Base-by-base conservation (phyloP, 2,888 invertebrate species). In the Macrophya alboannulata region DNA sequence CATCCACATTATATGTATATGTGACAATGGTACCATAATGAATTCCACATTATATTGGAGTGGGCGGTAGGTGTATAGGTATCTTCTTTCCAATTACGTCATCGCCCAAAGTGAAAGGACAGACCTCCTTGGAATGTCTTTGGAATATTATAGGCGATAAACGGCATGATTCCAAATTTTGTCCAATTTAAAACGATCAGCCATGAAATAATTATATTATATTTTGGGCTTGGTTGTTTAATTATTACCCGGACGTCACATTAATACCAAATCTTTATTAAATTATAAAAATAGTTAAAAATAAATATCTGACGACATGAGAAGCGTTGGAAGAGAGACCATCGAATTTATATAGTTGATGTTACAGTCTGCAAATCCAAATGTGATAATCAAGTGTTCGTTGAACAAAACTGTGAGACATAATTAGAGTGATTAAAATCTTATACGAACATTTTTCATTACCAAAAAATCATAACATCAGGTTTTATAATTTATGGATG, bases 21-120 rank as follows among this genome's bases (percentile, higher is more conserved):
- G 12, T 59, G 43, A 81, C 81, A 77, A 31, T 77, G 40, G 40
- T 62, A 59, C n/a, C 40, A 55, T 71, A 15, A 62, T 81, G 59
- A 51, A 62, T 43, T 10, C 12, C 43, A 62, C 37, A 43, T 59
- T 81, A 59, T 55, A 59, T 81, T 15, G 15, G 21, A 81, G 81
- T 81, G 62, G 59, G 62, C 40, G 81, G 59, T 48, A 21, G 10
- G 62, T 8, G 62, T 8, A 9, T 17, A 40, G 1, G 40, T 17
- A 83, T 83, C 83, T 68, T 83, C 68, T 71, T 83, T 45, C 17
- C 68, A 51, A 71, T 83, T 45, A 83, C 83, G 68, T 71, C 65
- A 83, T 17, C 17, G 12, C 21, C 31, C 6, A 21, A 83, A 83
- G 83, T 83, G 83, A 83, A 83, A 83, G 83, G 83, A 83, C 83